phyloP scores from a whole-genome alignment of 1,140 invertebrate genomes.

The Brachionus asplanchnoidis region DNA sequence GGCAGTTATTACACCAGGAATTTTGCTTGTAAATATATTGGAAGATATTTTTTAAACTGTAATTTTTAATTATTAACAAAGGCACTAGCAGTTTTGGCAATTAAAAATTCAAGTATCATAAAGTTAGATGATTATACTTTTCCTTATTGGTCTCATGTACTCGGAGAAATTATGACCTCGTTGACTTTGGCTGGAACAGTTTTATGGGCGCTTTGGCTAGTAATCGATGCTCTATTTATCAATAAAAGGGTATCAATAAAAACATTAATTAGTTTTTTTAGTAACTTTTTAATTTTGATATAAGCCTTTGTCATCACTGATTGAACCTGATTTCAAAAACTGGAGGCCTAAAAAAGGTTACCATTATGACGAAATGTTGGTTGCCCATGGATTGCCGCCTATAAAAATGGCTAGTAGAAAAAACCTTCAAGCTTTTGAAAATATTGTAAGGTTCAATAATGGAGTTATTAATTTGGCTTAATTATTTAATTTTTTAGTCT shows the following conservation, averaged over 20 bases:
- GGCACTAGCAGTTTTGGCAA: not conserved
- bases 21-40: conserved; percentile 25
- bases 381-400: not conserved
- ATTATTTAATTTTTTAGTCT: not conserved
- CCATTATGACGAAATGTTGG: not conserved
- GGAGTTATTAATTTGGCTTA: not conserved
- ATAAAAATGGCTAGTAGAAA: not conserved
- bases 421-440: not conserved
- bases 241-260: conserved; percentile 13
- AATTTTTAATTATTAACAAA: not conserved
- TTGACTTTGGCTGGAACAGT: conserved; percentile 12
- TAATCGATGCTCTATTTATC: conserved; percentile 9
- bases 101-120: not conserved
- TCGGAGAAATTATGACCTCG: not conserved
- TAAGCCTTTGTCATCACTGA: not conserved
- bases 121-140: not conserved
- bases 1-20: conserved; percentile 17
- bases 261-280: not conserved
- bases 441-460: not conserved
- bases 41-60: not conserved
- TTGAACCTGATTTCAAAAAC: not conserved
- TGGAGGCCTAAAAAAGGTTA: conserved; percentile 24
- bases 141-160: conserved; percentile 25
- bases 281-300: not conserved
- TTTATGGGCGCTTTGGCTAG: not conserved